Evolutionary conservation across 2,113 vertebrate genomes (phyloP).

Genomic region (Archilochus colubris): DNA sequence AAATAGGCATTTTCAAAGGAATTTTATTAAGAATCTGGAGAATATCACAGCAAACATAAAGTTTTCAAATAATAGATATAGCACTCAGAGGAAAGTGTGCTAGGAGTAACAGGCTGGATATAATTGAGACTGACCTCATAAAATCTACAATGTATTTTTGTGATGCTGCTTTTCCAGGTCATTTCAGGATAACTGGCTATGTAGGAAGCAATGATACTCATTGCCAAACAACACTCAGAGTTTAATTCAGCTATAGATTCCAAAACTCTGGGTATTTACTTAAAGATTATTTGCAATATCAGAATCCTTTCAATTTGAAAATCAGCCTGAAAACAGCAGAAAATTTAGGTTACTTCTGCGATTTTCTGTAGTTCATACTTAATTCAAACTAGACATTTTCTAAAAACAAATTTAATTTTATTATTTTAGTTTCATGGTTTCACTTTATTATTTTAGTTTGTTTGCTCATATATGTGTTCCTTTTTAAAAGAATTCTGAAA

Average conservation of each 20-base stretch:
- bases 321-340: neutral
- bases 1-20: conserved; percentile 50
- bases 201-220: neutral
- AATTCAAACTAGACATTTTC: neutral
- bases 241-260: conserved; percentile 30
- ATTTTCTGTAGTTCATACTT: neutral
- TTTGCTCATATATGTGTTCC: neutral
- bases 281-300: conserved; percentile 43
- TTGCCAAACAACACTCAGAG: neutral
- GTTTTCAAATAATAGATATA: neutral
- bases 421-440: neutral
- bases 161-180: conserved; percentile 48
- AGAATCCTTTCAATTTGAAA: conserved; percentile 7
- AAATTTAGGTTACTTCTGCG: neutral
- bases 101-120: conserved; percentile 37
- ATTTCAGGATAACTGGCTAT: conserved; percentile 67
- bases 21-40: conserved; percentile 37
- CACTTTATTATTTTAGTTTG: neutral
- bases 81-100: neutral
- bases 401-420: neutral
- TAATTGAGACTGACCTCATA: conserved; percentile 63
- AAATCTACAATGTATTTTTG: conserved; percentile 34
- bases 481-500: neutral
- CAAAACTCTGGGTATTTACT: conserved; percentile 11
- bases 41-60: conserved; percentile 3